Percentiles rank a stretch among this genome's conserved stretches.
phyloP scores from a whole-genome alignment of 2,113 vertebrate genomes.

The Camelus bactrianus region DNA sequence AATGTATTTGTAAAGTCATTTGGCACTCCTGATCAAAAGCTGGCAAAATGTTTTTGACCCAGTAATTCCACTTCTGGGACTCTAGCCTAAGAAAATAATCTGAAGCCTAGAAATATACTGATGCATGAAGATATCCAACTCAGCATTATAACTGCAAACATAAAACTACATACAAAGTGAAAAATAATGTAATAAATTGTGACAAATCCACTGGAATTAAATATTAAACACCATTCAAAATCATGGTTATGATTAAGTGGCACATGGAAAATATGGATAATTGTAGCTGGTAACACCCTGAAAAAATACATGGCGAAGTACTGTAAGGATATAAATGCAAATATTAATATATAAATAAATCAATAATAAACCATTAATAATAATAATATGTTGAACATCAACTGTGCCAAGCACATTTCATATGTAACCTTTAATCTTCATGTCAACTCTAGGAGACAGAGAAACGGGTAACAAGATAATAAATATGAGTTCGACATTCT shows the following conservation, averaged over 20 bases:
- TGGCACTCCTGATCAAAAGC: conserved; percentile 49
- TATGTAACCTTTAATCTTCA: neutral
- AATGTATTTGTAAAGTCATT: conserved; percentile 55
- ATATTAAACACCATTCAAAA: conserved; percentile 41
- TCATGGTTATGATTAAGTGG: neutral
- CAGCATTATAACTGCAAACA: neutral
- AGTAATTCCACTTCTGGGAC: conserved; percentile 61
- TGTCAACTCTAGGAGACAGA: neutral
- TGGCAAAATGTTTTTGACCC: conserved; percentile 62
- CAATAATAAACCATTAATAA: neutral
- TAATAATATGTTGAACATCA: neutral
- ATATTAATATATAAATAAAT: neutral
- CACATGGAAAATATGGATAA: conserved; percentile 1
- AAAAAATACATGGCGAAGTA: conserved; percentile 37
- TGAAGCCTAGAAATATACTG: conserved; percentile 44
- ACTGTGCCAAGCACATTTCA: neutral
- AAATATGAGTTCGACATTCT: neutral
- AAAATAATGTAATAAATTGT: neutral
- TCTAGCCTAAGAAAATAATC: conserved; percentile 65
- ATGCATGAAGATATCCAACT: conserved; percentile 41
- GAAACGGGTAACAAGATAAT: neutral
- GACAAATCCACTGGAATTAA: conserved; percentile 38
- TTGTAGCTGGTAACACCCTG: neutral
- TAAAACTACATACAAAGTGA: conserved; percentile 29
- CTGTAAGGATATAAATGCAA: neutral